Evolutionary conservation across 2,888 invertebrate species (phyloP), one percentile per base, ranked within the genome.

Genomic region (Agrilus mali): DNA sequence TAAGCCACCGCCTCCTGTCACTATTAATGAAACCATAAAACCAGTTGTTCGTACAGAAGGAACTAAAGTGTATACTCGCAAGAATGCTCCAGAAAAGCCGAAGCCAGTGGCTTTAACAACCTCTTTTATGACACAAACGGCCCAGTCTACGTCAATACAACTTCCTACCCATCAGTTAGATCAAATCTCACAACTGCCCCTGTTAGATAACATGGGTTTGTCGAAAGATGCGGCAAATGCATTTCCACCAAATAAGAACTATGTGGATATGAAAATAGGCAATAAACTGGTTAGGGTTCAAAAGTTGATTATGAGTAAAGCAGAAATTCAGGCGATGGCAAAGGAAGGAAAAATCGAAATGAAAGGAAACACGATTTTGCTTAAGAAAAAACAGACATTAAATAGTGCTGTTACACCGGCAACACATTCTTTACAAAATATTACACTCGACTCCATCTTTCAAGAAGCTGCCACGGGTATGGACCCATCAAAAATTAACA

Each of bases 231-330:
- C 56, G 38, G 48, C 61, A 2, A 56, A 56, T 41, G 56, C 55
- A n/a, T 27, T 27, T 27, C 44, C 61, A 34, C 58, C 60, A 1
- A 57, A 57, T 39, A 60, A 61, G 46, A 57, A 60, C 41, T 57
- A 53, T 36, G 58, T 63, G 17, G 54, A 57, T 40, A 55, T 56
- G 55, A 57, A 57, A 44, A 70, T 77, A 16, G 79, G 77, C 33
- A 73, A 76, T 54, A 77, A 75, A 55, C 67, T 75, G 33, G 75
- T 79, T 0, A 73, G 76, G 53, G 77, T 80, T 8, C 77, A 80
- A 60, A 78, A 77, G 59, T 74, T 80, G 35, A 73, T 77, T 3
- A 73, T 81, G 70, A 77, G 78, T 7, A 80, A 78, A 61, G 75
- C 78, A 1, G 77, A 80, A 57, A 76, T 79, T 15, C 77, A 76